Base-by-base conservation (phyloP, 2,888 invertebrate genomes). In the Metacarcinus magister region DNA sequence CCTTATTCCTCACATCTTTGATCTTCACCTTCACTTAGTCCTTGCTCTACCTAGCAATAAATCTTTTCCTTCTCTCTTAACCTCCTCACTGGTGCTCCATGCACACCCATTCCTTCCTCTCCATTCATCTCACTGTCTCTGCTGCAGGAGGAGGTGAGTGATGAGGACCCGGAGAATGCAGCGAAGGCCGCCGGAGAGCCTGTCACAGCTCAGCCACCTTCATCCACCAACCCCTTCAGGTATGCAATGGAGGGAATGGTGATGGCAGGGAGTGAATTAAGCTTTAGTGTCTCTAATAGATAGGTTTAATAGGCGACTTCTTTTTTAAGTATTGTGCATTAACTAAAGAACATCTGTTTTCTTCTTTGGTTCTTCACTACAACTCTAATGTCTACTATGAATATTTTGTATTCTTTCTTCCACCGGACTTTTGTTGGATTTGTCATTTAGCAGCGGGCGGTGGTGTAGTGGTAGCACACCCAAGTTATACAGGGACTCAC, bases 141-240 rank as follows among this genome's bases (percentile, higher is more conserved):
- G 43, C 75, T 93, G 28, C 95, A 95, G 95, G 95, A 95, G 87
- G 95, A 95, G 7, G 48, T 92, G 43, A 92, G 91, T 16, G 94
- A 96, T 44, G 96, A 96, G 44, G 96, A 96, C 39, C 67, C 54
- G 23, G 95, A 95, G 32, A 82, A 94, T 28, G 96, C 94, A 94
- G 82, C 48, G 7, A 92, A 91, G 48, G 48, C 67, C 3, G 90
- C 28, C 4, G 96, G 94, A 16, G 94, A 94, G 2, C 94, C 96
- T 16, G 92, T 96, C 32, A 96, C 94, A 32, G 92, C 96, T 7
- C 96, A 96, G 32, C 96, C 96, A 54, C 96, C 96, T 8, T 44
- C 96, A 10, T 96, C 96, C 39, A 96, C 96, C 44, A 96, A 96
- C 75, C 96, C 96, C 23, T 96, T 96, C 96, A 94, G 96, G 96